These are phyloP conservation scores for Poecile montanus DNA, from an alignment of 2,797 vertebrate species.

Conservation along the genomic window DNA sequence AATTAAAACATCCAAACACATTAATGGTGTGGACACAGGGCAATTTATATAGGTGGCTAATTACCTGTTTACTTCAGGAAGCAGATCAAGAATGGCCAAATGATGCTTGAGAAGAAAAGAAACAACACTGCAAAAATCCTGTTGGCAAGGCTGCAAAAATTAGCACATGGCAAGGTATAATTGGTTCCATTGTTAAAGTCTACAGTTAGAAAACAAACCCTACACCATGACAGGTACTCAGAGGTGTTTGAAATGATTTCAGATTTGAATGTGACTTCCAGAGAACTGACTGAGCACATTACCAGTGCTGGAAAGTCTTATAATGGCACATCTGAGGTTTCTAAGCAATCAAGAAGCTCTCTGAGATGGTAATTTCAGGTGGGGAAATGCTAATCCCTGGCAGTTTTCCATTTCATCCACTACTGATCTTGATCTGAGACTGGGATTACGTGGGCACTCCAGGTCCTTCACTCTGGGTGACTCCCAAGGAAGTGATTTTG, in stretches of 20 bases:
- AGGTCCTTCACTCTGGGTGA: not conserved
- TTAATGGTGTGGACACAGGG: slow-evolving; percentile 35
- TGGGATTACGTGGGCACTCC: not conserved
- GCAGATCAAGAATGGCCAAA: not conserved
- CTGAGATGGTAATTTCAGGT: not conserved
- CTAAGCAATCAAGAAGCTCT: slow-evolving; percentile 26
- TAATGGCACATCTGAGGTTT: not conserved
- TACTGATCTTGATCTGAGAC: not conserved
- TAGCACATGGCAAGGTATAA: not conserved
- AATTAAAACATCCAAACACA: slow-evolving; percentile 57
- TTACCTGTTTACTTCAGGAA: slow-evolving; percentile 31
- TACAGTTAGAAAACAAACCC: not conserved
- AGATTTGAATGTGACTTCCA: not conserved
- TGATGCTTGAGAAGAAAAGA: not conserved
- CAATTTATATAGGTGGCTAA: slow-evolving; percentile 29
- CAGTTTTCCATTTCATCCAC: slow-evolving; percentile 46
- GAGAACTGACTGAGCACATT: not conserved
- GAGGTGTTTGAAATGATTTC: not conserved
- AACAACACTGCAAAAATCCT: not conserved
- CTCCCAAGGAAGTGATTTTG: not conserved
- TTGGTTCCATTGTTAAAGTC: not conserved
- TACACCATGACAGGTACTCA: not conserved
- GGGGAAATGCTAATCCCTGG: not conserved
- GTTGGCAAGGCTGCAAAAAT: not conserved
- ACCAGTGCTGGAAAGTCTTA: not conserved